A percentile compares a stretch with the other conserved stretches of the same genome.
Evolutionary conservation across 1,140 invertebrate species (phyloP).

Genomic region (Aphis craccivora): DNA sequence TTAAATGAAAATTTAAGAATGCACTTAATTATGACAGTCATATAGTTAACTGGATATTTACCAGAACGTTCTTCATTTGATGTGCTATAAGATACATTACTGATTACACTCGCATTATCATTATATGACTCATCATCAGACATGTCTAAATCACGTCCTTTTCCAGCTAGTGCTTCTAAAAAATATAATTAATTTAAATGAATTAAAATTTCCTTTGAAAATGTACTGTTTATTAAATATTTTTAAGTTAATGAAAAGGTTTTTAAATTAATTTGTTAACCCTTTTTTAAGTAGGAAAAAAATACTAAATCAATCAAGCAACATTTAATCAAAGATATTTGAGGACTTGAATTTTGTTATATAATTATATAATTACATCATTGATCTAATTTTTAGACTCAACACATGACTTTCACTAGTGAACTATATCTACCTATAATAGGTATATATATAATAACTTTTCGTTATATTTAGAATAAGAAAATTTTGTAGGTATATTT

Average conservation of each 20-base stretch:
- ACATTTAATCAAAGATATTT: neutral
- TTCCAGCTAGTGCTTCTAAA: constrained; percentile 46
- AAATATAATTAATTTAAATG: neutral
- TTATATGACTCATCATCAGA: constrained; percentile 76
- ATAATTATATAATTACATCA: constrained; percentile 12
- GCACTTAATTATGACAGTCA: neutral
- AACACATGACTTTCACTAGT: constrained; percentile 26
- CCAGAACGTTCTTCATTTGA: constrained; percentile 69
- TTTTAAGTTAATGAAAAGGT: neutral
- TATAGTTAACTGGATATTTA: neutral
- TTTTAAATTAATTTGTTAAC: neutral
- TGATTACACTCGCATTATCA: constrained; percentile 75
- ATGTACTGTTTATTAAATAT: neutral
- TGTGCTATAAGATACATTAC: constrained; percentile 72
- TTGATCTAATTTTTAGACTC: neutral
- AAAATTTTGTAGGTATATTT: neutral
- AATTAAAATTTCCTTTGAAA: neutral
- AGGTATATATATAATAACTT: neutral
- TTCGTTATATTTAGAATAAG: neutral
- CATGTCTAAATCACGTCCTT: constrained; percentile 59
- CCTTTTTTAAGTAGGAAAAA: neutral
- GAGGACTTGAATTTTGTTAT: neutral
- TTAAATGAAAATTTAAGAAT: neutral
- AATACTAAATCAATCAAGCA: too few relatives aligned
- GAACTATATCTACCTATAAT: neutral